A percentile compares a stretch with the other conserved stretches of the same genome.
Evolutionary conservation across 2,888 invertebrate species (phyloP).

Genomic region (Drosophila anomelani): DNA sequence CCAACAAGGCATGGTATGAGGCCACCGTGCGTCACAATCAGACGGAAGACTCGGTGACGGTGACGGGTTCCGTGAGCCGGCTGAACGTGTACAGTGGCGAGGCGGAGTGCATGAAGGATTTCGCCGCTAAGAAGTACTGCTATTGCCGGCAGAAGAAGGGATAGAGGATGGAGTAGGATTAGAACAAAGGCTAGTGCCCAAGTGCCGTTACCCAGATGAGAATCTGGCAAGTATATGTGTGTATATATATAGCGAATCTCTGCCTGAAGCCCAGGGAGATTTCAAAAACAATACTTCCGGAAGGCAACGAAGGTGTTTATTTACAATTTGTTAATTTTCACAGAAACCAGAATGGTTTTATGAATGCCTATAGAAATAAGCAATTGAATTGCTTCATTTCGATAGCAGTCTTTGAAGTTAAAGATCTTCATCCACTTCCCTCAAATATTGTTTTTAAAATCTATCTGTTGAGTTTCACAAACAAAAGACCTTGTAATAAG

Average conservation of each 20-base stretch:
- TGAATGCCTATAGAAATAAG: neutral
- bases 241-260: conserved; percentile 10
- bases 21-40: conserved; percentile 87
- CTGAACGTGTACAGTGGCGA: conserved; percentile 86
- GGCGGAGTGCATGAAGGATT: conserved; percentile 86
- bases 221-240: conserved; percentile 9
- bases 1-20: conserved; percentile 89
- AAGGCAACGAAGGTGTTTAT: neutral
- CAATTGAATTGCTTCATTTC: neutral
- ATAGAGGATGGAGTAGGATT: conserved; percentile 19
- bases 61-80: conserved; percentile 88
- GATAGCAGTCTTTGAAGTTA: neutral
- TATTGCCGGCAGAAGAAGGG: conserved; percentile 83
- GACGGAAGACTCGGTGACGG: conserved; percentile 81
- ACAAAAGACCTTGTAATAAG: neutral
- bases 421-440: too few relatives aligned
- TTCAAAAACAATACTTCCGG: conserved; percentile 1
- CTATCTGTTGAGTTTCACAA: neutral
- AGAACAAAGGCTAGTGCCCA: conserved; percentile 39
- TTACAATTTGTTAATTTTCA: neutral
- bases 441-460: neutral
- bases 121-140: conserved; percentile 87
- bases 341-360: neutral
- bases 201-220: conserved; percentile 49
- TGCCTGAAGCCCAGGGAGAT: neutral